Base-by-base conservation (phyloP, 2,113 vertebrate genomes). In the Rhodinocichla rosea region DNA sequence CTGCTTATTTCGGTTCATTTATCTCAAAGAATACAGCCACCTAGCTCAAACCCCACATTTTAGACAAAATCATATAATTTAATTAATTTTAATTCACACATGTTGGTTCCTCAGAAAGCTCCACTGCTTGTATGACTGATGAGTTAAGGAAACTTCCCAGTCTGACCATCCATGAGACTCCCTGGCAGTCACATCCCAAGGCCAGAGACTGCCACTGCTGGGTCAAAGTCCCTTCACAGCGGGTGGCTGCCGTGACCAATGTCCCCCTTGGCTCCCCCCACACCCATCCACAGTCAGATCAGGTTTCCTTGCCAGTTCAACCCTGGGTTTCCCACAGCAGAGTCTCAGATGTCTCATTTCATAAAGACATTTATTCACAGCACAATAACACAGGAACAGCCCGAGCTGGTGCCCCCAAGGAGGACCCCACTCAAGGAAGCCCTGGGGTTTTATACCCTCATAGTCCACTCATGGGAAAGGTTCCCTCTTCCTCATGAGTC, bases 221-320 rank as follows among this genome's bases (percentile, higher is more conserved):
- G 37, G 32, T 27, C 4, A 1, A 44, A 62, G 37, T 16, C 26
- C 37, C 15, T 37, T 32, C 1, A 1, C 26, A 27, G 33, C 0
- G 0, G 17, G 27, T 0, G 1, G 57, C 32, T 37, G 26, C 47
- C 3, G 1, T 32, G 22, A 37, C 17, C 0, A 0, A 44, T 6
- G n/a, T 62, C 7, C 33, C 8, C 2, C 33, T 44, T 32, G 56
- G 18, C 21, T 63, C 39, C 37, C 8, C 81, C 37, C 17, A 53
- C 21, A 37, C 8, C 16, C 33, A 44, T 11, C 21, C 55, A 50
- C 15, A 17, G 21, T 7, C 47, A 63, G 33, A 33, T 14, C 39
- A 45, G 39, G 4, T 19, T n/a, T 60, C 24, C 24, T 42, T 27
- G 23, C 24, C 0, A 0, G 6, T 24, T 15, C 9, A 1, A 1